A percentile compares a stretch with the other conserved stretches of the same genome.
phyloP scores from a whole-genome alignment of 2,797 vertebrate species.

The Squalus acanthias region DNA sequence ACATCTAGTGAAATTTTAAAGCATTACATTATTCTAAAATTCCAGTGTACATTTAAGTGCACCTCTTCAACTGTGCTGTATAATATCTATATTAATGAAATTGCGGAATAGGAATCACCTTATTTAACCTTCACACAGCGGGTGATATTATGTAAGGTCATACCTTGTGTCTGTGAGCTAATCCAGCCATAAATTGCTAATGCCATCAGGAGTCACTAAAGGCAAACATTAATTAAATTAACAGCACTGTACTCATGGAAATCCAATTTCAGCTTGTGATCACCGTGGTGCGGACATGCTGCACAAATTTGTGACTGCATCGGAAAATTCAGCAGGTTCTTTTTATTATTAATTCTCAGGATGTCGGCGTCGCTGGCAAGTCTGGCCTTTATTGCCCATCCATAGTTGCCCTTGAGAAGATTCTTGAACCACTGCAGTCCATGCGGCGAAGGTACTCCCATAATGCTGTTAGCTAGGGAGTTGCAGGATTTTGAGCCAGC shows the following conservation, averaged over 20 bases:
- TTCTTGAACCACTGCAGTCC: background rate
- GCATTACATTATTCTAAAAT: background rate
- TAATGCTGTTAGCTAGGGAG: background rate
- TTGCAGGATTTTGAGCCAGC: background rate
- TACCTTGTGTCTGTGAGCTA: constrained; percentile 43
- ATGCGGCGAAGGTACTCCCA: background rate
- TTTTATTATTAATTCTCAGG: background rate
- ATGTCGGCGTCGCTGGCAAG: background rate
- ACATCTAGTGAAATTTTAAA: background rate
- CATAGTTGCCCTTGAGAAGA: background rate
- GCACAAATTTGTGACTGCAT: background rate
- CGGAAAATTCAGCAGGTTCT: background rate
- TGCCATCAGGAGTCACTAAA: background rate
- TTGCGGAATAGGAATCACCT: background rate
- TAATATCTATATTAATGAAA: background rate
- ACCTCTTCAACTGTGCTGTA: background rate
- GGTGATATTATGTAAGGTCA: constrained; percentile 52
- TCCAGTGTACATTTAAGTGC: background rate
- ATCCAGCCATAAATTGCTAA: constrained; percentile 40
- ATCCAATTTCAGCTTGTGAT: constrained; percentile 53
- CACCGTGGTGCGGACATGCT: constrained; percentile 45
- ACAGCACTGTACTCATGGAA: constrained; percentile 40
- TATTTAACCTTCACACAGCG: constrained; percentile 8
- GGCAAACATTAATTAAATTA: constrained; percentile 43
- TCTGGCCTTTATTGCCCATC: background rate